These are phyloP conservation scores for Drosophila auraria DNA, from an alignment of 1,140 invertebrate species.

Conservation along the genomic window DNA sequence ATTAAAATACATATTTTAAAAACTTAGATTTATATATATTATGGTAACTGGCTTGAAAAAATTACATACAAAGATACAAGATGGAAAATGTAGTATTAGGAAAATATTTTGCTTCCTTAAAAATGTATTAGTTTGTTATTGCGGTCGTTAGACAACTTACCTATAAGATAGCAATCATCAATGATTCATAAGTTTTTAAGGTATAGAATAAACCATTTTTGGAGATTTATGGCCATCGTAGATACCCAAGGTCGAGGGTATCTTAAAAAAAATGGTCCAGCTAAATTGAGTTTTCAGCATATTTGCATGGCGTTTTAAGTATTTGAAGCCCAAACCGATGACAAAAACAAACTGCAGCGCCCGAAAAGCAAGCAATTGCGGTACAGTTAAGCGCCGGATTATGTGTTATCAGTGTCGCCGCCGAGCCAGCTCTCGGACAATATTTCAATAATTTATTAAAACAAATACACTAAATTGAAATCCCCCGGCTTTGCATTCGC, in stretches of 20 bases:
- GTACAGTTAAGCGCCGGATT: constrained; percentile 56
- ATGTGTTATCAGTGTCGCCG: constrained; percentile 52
- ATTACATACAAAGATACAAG: background rate
- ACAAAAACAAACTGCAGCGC: constrained; percentile 19
- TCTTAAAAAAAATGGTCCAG: background rate
- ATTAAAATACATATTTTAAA: background rate
- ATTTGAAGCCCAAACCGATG: constrained; percentile 22
- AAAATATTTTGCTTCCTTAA: background rate
- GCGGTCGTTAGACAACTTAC: background rate
- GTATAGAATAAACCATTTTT: background rate
- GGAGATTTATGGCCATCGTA: background rate
- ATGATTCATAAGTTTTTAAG: background rate
- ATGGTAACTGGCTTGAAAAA: background rate
- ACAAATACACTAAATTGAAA: constrained; percentile 65
- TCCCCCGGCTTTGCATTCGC: constrained; percentile 38
- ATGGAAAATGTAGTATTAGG: background rate
- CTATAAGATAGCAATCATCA: background rate
- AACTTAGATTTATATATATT: too few species aligned
- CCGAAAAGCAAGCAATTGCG: constrained; percentile 43
- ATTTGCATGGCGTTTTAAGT: constrained; percentile 29
- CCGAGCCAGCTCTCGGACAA: constrained; percentile 23
- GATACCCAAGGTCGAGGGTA: background rate
- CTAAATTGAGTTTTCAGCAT: constrained; percentile 31
- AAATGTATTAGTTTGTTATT: background rate
- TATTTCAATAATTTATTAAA: constrained; percentile 61